A percentile compares a stretch with the other conserved stretches of the same genome.
phyloP scores from a whole-genome alignment of 2,888 invertebrate genomes.

The Cephalotes varians region DNA sequence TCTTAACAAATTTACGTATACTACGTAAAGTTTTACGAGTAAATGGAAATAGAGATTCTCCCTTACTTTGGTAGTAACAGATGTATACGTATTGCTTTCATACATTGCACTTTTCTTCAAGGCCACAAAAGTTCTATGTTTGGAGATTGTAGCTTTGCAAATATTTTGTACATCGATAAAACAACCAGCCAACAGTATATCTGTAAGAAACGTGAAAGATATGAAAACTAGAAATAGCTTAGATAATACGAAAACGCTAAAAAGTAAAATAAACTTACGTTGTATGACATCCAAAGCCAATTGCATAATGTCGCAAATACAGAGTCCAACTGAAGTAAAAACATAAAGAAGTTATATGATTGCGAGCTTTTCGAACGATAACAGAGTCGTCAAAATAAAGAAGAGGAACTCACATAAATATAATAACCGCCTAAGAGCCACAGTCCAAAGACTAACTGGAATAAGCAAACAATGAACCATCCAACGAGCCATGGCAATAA shows the following conservation, averaged over 20 bases:
- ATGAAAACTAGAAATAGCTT: background rate
- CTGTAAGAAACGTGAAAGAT: constrained; percentile 87
- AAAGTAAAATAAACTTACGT: constrained; percentile 88
- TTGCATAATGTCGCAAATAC: constrained; percentile 92
- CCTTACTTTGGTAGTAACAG: constrained; percentile 73
- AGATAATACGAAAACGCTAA: background rate
- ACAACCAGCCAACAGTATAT: constrained; percentile 95
- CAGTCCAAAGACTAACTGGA: constrained; percentile 93
- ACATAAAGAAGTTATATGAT: background rate
- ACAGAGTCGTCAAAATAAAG: background rate
- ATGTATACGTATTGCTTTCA: constrained; percentile 50
- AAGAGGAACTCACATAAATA: constrained; percentile 91
- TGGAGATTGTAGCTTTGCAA: constrained; percentile 93
- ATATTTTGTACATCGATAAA: constrained; percentile 93
- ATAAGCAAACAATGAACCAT: constrained; percentile 90
- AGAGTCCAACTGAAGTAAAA: constrained; percentile 90
- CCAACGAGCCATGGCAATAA: constrained; percentile 93
- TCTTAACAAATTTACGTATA: background rate
- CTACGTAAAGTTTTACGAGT: constrained; percentile 1
- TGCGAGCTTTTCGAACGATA: background rate
- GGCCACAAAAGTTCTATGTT: constrained; percentile 93
- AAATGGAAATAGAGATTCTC: constrained; percentile 35
- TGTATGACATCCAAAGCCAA: constrained; percentile 94
- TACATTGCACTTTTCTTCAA: constrained; percentile 78
- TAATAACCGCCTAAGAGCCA: constrained; percentile 96